Evolutionary conservation across 2,888 invertebrate genomes (phyloP).

Genomic region (Amiota minor): DNA sequence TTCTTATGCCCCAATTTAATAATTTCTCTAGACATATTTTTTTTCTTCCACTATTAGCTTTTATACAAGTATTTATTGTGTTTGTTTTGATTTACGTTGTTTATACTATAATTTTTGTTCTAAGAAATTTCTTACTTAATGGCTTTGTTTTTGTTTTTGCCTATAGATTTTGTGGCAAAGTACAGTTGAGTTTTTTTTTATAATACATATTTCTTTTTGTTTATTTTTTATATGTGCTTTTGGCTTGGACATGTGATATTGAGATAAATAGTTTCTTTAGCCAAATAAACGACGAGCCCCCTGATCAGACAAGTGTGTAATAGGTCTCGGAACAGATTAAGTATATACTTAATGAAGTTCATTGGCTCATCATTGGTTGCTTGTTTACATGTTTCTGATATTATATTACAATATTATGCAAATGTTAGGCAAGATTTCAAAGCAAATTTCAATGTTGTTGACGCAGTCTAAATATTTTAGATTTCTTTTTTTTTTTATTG

Average conservation of each 20-base stretch:
- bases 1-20: background rate
- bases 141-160: slow-evolving; percentile 34
- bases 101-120: background rate
- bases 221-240: background rate
- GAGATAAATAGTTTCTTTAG: background rate
- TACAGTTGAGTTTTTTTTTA: slow-evolving; percentile 11
- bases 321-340: too few relatives aligned
- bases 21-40: background rate
- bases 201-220: background rate
- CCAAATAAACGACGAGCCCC: slow-evolving; percentile 14
- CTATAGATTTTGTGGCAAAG: slow-evolving; percentile 18
- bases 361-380: too few relatives aligned
- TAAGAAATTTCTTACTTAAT: slow-evolving; percentile 45
- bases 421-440: background rate
- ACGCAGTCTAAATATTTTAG: background rate
- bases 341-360: too few relatives aligned
- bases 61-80: background rate
- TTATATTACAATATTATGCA: background rate
- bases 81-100: background rate
- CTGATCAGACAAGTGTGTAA: background rate
- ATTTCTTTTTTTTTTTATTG: slow-evolving; percentile 10
- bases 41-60: background rate
- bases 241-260: background rate
- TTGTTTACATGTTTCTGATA: too few relatives aligned
- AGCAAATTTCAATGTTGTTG: background rate